Conservation (phyloP, 2,888 invertebrate genomes). For the Rhimphoctona megacephalus region DNA sequence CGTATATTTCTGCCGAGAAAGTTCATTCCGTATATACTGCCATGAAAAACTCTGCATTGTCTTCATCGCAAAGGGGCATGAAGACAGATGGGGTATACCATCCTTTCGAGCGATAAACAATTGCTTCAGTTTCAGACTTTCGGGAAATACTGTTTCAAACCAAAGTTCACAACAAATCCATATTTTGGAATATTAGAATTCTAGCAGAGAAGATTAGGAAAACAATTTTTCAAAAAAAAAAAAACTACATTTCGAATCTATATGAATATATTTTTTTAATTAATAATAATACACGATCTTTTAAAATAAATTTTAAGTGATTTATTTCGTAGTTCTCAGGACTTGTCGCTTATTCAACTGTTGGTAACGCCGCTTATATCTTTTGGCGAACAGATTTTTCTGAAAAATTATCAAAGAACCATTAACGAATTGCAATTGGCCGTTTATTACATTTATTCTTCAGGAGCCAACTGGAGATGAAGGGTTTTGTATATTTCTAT, state of each 20-base stretch:
- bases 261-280: neutral
- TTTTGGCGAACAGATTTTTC: neutral
- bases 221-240: neutral
- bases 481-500: neutral
- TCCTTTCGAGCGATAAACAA: slow-evolving; percentile 7
- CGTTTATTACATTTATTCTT: neutral
- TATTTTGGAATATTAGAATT: neutral
- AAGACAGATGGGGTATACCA: neutral
- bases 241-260: neutral
- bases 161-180: neutral
- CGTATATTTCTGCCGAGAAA: slow-evolving; percentile 4
- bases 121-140: neutral
- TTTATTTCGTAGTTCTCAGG: neutral
- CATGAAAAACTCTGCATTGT: slow-evolving; percentile 26
- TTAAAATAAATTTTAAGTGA: neutral
- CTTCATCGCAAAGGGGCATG: neutral
- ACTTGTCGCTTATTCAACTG: neutral
- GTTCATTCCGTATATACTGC: neutral
- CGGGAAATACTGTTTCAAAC: neutral
- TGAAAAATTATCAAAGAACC: slow-evolving; percentile 8
- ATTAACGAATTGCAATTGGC: slow-evolving; percentile 1
- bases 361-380: neutral
- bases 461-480: neutral
- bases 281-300: neutral
- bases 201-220: neutral